phyloP scores from a whole-genome alignment of 2,888 invertebrate genomes.

The Ichneumon xanthorius region DNA sequence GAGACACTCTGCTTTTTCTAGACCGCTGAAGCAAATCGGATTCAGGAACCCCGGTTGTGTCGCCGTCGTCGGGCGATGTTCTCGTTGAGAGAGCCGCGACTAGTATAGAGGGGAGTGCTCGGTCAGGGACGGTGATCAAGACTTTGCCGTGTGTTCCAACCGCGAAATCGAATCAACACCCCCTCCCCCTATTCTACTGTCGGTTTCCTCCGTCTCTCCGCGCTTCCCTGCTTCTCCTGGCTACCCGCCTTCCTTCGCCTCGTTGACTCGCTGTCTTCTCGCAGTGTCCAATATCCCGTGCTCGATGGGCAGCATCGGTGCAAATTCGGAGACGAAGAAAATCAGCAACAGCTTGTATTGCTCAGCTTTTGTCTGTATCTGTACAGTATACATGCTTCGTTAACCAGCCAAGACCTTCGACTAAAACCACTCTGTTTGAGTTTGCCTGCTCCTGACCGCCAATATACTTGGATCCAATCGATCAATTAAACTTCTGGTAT shows the following conservation, averaged over 20 bases:
- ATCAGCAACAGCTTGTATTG: constrained; percentile 41
- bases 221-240: constrained; percentile 33
- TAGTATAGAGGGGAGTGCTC: constrained; percentile 39
- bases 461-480: constrained; percentile 39
- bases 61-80: constrained; percentile 36
- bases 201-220: constrained; percentile 42
- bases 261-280: constrained; percentile 41
- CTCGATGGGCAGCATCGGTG: constrained; percentile 36
- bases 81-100: constrained; percentile 42
- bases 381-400: constrained; percentile 45
- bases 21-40: constrained; percentile 77
- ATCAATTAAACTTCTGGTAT: constrained; percentile 25
- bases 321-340: constrained; percentile 58
- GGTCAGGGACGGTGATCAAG: constrained; percentile 64
- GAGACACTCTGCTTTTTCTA: constrained; percentile 74
- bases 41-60: constrained; percentile 22
- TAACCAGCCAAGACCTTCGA: constrained; percentile 37
- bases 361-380: constrained; percentile 11
- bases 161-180: constrained; percentile 68
- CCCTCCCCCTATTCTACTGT: constrained; percentile 48
- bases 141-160: constrained; percentile 67
- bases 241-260: constrained; percentile 12
- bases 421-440: constrained; percentile 4
- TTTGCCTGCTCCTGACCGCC: not conserved
- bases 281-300: constrained; percentile 30